phyloP scores from a whole-genome alignment of 2,797 vertebrate species.

The Bradypodion pumilum region DNA sequence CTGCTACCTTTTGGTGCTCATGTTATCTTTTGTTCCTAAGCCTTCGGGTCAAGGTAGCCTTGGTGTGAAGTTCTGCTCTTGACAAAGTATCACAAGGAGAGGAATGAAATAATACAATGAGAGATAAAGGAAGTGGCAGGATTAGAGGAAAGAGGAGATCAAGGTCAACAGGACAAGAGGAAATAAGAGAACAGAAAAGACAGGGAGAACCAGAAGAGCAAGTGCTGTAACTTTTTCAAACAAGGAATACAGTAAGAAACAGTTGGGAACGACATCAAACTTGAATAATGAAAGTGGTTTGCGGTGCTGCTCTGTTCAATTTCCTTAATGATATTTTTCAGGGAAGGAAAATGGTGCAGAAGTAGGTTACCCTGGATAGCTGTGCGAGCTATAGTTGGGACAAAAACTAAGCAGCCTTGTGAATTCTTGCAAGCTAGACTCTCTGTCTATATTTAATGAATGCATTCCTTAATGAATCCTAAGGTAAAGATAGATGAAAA shows the following conservation, averaged over 20 bases:
- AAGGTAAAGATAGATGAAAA: background rate
- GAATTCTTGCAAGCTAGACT: background rate
- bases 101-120: constrained; percentile 47
- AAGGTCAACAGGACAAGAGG: constrained; percentile 40
- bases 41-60: constrained; percentile 43
- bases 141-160: constrained; percentile 37
- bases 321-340: constrained; percentile 12
- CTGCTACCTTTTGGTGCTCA: background rate
- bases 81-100: constrained; percentile 30
- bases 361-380: constrained; percentile 26
- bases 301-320: constrained; percentile 11
- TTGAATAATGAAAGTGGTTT: constrained; percentile 26
- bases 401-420: constrained; percentile 3
- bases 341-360: constrained; percentile 21
- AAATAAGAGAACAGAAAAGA: constrained; percentile 40
- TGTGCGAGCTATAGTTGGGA: constrained; percentile 23
- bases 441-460: background rate
- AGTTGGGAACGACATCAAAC: constrained; percentile 30
- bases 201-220: constrained; percentile 32
- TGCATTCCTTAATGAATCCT: background rate
- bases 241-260: constrained; percentile 8
- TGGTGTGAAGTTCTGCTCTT: constrained; percentile 60
- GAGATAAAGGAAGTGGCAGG: constrained; percentile 33
- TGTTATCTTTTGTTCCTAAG: constrained; percentile 43
- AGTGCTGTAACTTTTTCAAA: constrained; percentile 40